Evolutionary conservation across 1,140 invertebrate species (phyloP), one percentile per base, ranked within the genome.

Genomic region (Anoplophora glabripennis): DNA sequence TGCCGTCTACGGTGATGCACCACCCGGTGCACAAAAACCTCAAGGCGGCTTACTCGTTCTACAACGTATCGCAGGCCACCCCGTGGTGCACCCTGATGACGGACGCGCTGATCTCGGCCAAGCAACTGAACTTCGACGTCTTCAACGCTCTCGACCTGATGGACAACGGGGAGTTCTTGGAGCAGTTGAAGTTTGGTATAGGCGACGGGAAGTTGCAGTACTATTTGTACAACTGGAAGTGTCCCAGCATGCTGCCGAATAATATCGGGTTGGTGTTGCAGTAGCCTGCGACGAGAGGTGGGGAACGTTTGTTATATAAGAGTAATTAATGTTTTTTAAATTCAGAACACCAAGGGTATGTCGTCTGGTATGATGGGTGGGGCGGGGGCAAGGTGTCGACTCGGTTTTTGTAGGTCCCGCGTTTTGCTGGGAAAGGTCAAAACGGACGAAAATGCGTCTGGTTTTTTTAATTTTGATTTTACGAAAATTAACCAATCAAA

Each of bases 131-230:
- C 56, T 99, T 98, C 83, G 98, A 99, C 81, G 98, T 99, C 1
- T 99, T 99, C 78, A 99, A 99, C 81, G 96, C 97, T 8, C 80
- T 99, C 48, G 96, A 99, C 81, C 79, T 99, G 62, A 99, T 99
- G 97, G 95, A 99, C 57, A 99, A 99, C 78, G 90, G 93, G 71
- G 85, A 92, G 70, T 98, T 99, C 77, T 79, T 99, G 72, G 89
- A 95, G 72, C 86, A 91, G 37, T 78, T 99, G 7, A 99, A 99
- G 78, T 99, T 99, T 78, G 98, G 98, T 12, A 94, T 98, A 65
- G 98, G 98, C 45, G 98, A 99, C 83, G 98, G 98, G 34, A 98
- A 98, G 81, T 83, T 99, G 48, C 97, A 99, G 79, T 99, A 99
- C 82, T 99, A 99, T 81, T 82, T 99, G 63, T 99, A 98, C 78